Evolutionary conservation across 2,113 vertebrate species (phyloP).

Genomic region (Halcyon malimbica): DNA sequence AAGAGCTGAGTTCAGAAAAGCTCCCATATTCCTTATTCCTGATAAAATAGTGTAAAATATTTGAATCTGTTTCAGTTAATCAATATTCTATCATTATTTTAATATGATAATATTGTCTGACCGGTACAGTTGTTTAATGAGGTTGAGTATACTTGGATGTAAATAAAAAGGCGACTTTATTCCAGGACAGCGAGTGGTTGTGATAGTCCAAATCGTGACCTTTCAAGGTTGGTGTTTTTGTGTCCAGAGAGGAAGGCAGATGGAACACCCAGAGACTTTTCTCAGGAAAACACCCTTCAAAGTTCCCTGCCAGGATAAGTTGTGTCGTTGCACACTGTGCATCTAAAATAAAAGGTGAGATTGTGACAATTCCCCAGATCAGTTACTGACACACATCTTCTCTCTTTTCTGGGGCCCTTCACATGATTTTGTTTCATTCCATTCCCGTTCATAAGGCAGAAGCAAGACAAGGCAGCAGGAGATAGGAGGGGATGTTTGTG

Average conservation of each 20-base stretch:
- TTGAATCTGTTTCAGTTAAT: background rate
- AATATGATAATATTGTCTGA: background rate
- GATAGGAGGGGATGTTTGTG: background rate
- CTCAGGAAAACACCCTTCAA: background rate
- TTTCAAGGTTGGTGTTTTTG: background rate
- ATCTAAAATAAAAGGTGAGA: background rate
- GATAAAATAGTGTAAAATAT: background rate
- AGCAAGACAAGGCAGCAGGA: background rate
- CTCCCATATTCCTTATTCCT: background rate
- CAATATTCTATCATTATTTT: background rate
- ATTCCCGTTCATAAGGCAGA: background rate
- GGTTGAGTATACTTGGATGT: background rate
- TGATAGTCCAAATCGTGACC: background rate
- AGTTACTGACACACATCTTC: background rate
- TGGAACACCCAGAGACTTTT: background rate
- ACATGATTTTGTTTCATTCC: background rate
- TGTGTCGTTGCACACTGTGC: rapidly evolving
- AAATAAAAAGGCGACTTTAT: background rate
- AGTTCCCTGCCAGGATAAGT: background rate
- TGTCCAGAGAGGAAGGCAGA: background rate
- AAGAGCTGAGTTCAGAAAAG: background rate
- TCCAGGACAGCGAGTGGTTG: background rate
- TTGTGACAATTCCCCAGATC: background rate
- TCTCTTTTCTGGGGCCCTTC: background rate
- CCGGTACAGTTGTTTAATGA: background rate